Base-by-base conservation (phyloP, 1,140 invertebrate genomes). In the Goniozus legneri region DNA sequence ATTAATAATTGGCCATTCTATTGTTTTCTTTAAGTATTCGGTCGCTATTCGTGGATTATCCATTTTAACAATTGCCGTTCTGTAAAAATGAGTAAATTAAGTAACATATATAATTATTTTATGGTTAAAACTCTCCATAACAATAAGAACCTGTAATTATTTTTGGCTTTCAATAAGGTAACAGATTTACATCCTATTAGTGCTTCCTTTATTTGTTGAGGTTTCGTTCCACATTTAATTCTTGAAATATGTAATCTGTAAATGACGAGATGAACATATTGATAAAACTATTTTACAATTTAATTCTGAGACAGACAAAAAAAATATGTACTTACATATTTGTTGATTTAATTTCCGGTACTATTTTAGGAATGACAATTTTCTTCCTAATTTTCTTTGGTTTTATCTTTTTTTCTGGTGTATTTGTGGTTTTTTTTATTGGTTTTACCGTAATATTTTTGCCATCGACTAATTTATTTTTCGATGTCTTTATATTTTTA, bases 191-290 rank as follows among this genome's bases (percentile, higher is more conserved):
- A 61, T 16, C 60, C 65, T 27, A 57, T 53, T 35, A 69, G 55
- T 16, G 49, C 53, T 37, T 44, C 38, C 30, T 33, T 60, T 10
- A 71, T 6, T 37, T 69, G 64, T 2, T 50, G 6, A 14, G 32
- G 1, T 20, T 51, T 61, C 10, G 52, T 60, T 12, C 54, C 56
- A 10, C 4, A 30, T 35, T 45, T 38, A 31, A 71, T 59, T 32
- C 64, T 63, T 12, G 58, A 56, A 2, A 67, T 27, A 35, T 59
- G 59, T 27, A 68, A n/a, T 7, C 63, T 69, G 19, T 38, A 15
- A 37, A 50, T 22, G 13, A 34, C 37, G 35, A 27, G 40, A 38
- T 41, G 19, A 49, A 42, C 14, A 32, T 36, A 38, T 19, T 19
- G 19, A 7, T 32, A 19, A 38, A 33, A 10, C n/a, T 22, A 22